phyloP scores from a whole-genome alignment of 2,888 invertebrate genomes.

The Leucophenga montana region DNA sequence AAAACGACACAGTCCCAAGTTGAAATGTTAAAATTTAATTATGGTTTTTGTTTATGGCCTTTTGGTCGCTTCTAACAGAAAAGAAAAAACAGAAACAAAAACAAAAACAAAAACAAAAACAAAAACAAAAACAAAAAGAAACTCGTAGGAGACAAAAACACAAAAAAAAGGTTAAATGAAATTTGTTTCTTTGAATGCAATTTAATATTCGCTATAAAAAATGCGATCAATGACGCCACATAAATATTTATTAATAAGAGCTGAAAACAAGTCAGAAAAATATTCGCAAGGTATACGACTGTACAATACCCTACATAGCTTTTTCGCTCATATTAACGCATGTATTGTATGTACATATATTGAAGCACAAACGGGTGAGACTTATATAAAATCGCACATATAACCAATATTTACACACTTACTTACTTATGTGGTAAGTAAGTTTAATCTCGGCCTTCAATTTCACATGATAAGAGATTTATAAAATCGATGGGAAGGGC shows the following conservation, averaged over 20 bases:
- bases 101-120: conserved; percentile 45
- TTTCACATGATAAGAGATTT: too few relatives aligned
- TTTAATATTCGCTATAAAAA: conserved; percentile 65
- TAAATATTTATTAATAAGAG: conserved; percentile 57
- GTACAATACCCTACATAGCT: neutral
- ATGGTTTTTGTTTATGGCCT: conserved; percentile 52
- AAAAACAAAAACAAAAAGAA: too few relatives aligned
- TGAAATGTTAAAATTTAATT: conserved; percentile 66
- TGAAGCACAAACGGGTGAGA: too few relatives aligned
- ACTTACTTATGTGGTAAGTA: too few relatives aligned
- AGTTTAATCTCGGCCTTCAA: too few relatives aligned
- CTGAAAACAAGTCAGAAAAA: neutral
- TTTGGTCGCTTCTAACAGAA: conserved; percentile 6
- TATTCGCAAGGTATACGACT: neutral
- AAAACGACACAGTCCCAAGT: conserved; percentile 45
- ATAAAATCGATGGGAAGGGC: too few relatives aligned
- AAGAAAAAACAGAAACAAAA: neutral
- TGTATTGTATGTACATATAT: too few relatives aligned
- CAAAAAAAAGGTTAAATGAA: conserved; percentile 62
- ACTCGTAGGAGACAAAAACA: neutral
- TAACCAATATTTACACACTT: too few relatives aligned
- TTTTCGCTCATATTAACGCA: too few relatives aligned
- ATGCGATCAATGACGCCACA: conserved; percentile 62
- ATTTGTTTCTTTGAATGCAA: conserved; percentile 65
- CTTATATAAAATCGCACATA: too few relatives aligned